A percentile compares a stretch with the other conserved stretches of the same genome.
phyloP scores from a whole-genome alignment of 2,888 invertebrate genomes.

The Beris morrisii region DNA sequence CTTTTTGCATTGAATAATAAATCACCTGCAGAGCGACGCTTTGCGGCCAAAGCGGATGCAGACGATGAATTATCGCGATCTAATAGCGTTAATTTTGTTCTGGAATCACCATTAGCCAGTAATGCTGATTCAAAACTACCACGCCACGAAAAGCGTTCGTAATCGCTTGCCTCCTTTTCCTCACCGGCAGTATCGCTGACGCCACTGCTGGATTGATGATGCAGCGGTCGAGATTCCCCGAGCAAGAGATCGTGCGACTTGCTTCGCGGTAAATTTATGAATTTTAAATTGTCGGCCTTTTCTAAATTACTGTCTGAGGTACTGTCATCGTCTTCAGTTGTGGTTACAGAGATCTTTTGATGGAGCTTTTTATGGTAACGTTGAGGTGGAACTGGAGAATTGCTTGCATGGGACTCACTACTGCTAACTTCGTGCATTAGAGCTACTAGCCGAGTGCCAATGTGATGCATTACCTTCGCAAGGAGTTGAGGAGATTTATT shows the following conservation, averaged over 20 bases:
- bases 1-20: conserved; percentile 78
- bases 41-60: conserved; percentile 70
- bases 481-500: conserved; percentile 80
- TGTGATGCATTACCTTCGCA: conserved; percentile 90
- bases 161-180: conserved; percentile 79
- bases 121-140: conserved; percentile 92
- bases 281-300: conserved; percentile 42
- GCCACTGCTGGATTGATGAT: conserved; percentile 58
- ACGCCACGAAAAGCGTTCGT: conserved; percentile 88
- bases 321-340: conserved; percentile 58
- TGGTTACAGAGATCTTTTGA: conserved; percentile 60
- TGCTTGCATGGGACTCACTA: conserved; percentile 64
- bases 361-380: conserved; percentile 63
- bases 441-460: conserved; percentile 82
- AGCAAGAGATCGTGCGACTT: conserved; percentile 79
- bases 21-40: conserved; percentile 81
- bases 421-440: conserved; percentile 91
- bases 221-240: conserved; percentile 60
- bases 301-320: conserved; percentile 64
- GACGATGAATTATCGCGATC: conserved; percentile 67
- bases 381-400: conserved; percentile 62
- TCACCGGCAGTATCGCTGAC: conserved; percentile 60
- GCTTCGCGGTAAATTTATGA: conserved; percentile 69
- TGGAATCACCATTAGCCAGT: conserved; percentile 78
- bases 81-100: conserved; percentile 71